Percentiles rank a stretch among this genome's conserved stretches.
Evolutionary conservation across 1,140 invertebrate species (phyloP).

Genomic region (Panagrolaimus sp.): DNA sequence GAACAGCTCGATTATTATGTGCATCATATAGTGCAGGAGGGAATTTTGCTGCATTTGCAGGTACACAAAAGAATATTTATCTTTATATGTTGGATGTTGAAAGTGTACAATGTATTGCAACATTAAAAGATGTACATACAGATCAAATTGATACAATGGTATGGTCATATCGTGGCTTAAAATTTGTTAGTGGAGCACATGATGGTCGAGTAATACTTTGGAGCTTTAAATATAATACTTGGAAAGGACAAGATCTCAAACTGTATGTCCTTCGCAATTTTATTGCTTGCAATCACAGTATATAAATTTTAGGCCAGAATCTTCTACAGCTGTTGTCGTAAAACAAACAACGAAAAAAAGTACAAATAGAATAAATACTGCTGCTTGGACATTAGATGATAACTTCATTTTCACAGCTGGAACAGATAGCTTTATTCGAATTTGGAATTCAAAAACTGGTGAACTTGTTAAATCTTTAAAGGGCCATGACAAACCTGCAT

Average conservation of each 20-base stretch:
- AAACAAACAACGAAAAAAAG: conserved; percentile 62
- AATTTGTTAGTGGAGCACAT: conserved; percentile 87
- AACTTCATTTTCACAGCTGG: conserved; percentile 80
- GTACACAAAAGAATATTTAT: conserved; percentile 83
- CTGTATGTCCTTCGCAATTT: conserved; percentile 17
- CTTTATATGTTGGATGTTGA: conserved; percentile 76
- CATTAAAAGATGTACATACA: conserved; percentile 76
- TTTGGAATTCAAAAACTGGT: conserved; percentile 72
- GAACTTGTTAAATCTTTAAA: conserved; percentile 67
- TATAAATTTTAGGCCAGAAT: not conserved
- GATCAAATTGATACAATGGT: conserved; percentile 92
- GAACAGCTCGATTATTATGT: conserved; percentile 90
- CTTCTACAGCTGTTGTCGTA: conserved; percentile 46
- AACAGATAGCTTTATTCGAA: conserved; percentile 73
- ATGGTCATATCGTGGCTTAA: conserved; percentile 77
- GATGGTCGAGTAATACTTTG: conserved; percentile 92
- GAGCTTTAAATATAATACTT: conserved; percentile 65
- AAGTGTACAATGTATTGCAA: conserved; percentile 63
- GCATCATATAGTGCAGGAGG: conserved; percentile 82
- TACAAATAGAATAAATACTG: conserved; percentile 84
- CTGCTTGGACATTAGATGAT: conserved; percentile 85
- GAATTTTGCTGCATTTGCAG: conserved; percentile 83
- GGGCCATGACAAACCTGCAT: conserved; percentile 86
- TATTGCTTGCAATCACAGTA: conserved; percentile 16
- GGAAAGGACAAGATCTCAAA: conserved; percentile 12